Conservation (phyloP, 2,888 invertebrate genomes). For the Brenthis hecate region DNA sequence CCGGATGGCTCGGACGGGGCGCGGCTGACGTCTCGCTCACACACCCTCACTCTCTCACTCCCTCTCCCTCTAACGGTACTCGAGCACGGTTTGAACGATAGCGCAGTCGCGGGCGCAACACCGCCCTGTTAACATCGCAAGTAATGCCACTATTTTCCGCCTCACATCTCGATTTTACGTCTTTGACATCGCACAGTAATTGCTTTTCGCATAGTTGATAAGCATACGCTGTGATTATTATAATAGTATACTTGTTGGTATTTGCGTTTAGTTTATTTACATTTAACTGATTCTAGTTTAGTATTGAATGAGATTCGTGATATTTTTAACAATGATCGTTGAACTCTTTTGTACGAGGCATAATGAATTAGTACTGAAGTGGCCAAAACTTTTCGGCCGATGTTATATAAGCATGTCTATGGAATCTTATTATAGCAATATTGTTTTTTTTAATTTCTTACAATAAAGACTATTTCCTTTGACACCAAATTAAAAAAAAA, state of each 20-base stretch:
- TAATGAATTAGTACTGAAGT: not conserved
- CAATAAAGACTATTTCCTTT: not conserved
- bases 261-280: conserved; percentile 12
- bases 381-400: not conserved
- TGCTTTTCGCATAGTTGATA: conserved; percentile 32
- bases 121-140: conserved; percentile 56
- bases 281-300: conserved; percentile 2
- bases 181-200: conserved; percentile 50
- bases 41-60: conserved; percentile 57
- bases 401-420: not conserved
- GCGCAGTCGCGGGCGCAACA: conserved; percentile 74
- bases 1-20: conserved; percentile 79
- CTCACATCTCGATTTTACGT: conserved; percentile 53
- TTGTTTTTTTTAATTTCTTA: no score
- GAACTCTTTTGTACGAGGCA: conserved; percentile 60
- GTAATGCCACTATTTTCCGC: conserved; percentile 44
- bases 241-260: conserved; percentile 15
- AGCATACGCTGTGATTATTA: conserved; percentile 24
- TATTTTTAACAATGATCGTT: conserved; percentile 47
- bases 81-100: conserved; percentile 69
- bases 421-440: not conserved
- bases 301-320: conserved; percentile 4
- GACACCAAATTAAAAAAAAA: not conserved
- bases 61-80: conserved; percentile 79
- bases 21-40: conserved; percentile 65